Base-by-base conservation (phyloP, 1,140 invertebrate species). In the Drosophila varians region DNA sequence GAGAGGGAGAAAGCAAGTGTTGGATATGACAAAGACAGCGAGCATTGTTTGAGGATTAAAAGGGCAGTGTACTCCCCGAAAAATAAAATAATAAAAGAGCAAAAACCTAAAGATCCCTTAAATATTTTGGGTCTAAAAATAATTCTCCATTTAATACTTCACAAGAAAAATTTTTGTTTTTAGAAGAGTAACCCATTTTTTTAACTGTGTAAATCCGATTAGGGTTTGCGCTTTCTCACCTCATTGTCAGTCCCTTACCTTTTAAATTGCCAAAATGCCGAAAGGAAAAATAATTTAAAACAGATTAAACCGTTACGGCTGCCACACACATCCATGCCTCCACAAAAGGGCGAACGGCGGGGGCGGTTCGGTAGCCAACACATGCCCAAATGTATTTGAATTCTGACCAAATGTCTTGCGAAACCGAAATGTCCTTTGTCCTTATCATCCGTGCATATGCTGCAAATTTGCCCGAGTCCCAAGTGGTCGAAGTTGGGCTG, bases 361-460 rank as follows among this genome's bases (percentile, higher is more conserved):
- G 25, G 40, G 16, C 21, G 42, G 9, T 43, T 36, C 53, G 57
- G 40, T 42, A 25, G 56, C 49, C 62, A 73, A 52, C 58, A 53
- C 26, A 53, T 43, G 38, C 58, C 69, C 60, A 46, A 74, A 82
- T 69, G 82, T 82, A 88, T 87, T 88, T 74, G 83, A 88, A 72
- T 87, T 87, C 60, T 87, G 77, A 87, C 82, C 82, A 87, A 87
- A 87, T 87, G 82, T 86, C 82, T 86, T 86, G 77, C 77, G 64
- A 68, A 86, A 77, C 57, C 74, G 52, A 74, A 74, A 65, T 64
- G 74, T 57, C 69, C 74, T 72, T 52, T 71, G 57, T 72, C 77
- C 75, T 68, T 75, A 38, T 66, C 54, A 54, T 52, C 68, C 55
- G 42, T 74, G 82, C 82, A 87, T 87, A 87, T 87, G 82, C 82